These are phyloP conservation scores for Phylloscopus trochiloides DNA, from an alignment of 2,113 vertebrate species.

Conservation along the genomic window DNA sequence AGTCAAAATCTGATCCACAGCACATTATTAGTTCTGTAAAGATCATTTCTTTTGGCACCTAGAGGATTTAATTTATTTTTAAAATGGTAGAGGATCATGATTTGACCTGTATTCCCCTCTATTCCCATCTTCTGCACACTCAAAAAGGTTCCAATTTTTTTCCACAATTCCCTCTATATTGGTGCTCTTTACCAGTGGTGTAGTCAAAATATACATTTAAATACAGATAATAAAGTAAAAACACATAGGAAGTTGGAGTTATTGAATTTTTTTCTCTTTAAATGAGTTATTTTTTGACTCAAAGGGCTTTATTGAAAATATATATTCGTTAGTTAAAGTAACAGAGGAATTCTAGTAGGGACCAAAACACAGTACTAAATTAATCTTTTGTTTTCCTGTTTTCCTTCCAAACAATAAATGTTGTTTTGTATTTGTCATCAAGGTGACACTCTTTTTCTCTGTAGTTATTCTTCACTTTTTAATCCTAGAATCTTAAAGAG, in stretches of 20 bases:
- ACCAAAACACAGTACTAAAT: background rate
- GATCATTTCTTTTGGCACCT: background rate
- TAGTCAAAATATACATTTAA: conserved; percentile 43
- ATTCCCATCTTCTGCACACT: background rate
- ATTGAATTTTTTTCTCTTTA: background rate
- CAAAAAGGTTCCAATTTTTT: background rate
- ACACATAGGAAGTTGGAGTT: background rate
- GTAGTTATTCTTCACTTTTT: background rate
- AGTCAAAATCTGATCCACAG: background rate
- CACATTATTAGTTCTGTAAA: background rate
- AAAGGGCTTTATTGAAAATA: background rate
- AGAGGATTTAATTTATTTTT: background rate
- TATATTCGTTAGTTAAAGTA: background rate
- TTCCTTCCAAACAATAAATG: background rate
- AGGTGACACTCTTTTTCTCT: background rate
- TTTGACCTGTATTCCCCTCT: background rate
- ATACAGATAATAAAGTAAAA: conserved; percentile 19
- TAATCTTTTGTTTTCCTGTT: background rate
- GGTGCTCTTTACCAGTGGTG: background rate
- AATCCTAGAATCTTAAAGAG: background rate
- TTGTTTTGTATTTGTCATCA: background rate
- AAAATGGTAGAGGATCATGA: background rate
- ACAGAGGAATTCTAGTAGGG: background rate
- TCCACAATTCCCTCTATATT: background rate
- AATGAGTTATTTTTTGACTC: conserved; percentile 15